Conservation (phyloP, 2,113 vertebrate genomes). For the Mus spicilegus region DNA sequence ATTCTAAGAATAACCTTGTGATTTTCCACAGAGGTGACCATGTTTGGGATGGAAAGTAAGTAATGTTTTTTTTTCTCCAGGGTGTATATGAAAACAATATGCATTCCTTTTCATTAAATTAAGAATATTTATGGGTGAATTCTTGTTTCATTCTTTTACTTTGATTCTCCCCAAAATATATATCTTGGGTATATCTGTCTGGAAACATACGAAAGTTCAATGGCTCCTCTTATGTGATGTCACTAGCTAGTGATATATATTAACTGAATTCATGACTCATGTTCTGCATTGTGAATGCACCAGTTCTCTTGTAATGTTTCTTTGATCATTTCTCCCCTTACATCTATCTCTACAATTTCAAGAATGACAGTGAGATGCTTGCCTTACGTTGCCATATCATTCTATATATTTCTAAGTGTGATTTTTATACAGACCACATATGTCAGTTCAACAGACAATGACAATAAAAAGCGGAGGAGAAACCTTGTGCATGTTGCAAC, state of each 20-base stretch:
- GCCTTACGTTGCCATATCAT: neutral
- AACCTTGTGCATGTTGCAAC: neutral
- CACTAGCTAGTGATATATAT: neutral
- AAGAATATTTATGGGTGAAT: neutral
- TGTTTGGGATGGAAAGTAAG: slow-evolving; percentile 94
- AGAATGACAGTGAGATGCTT: neutral
- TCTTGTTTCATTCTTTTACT: neutral
- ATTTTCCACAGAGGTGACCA: slow-evolving; percentile 98
- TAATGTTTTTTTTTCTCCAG: neutral
- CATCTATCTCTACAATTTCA: neutral
- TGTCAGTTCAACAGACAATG: neutral
- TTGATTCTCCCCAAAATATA: neutral
- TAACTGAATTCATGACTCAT: neutral
- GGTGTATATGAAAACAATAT: slow-evolving; percentile 2
- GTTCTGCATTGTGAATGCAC: neutral
- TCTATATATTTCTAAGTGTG: neutral
- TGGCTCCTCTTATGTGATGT: neutral
- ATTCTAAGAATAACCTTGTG: slow-evolving; percentile 92
- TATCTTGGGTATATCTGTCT: no score
- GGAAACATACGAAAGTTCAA: neutral
- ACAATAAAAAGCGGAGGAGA: neutral
- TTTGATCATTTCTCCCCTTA: neutral
- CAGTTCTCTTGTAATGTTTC: neutral
- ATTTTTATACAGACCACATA: slow-evolving; percentile 15
- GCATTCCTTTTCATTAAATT: neutral